Evolutionary conservation across 92 coral and sea anemone species (phyloP).

Genomic region (Siderastrea siderea): DNA sequence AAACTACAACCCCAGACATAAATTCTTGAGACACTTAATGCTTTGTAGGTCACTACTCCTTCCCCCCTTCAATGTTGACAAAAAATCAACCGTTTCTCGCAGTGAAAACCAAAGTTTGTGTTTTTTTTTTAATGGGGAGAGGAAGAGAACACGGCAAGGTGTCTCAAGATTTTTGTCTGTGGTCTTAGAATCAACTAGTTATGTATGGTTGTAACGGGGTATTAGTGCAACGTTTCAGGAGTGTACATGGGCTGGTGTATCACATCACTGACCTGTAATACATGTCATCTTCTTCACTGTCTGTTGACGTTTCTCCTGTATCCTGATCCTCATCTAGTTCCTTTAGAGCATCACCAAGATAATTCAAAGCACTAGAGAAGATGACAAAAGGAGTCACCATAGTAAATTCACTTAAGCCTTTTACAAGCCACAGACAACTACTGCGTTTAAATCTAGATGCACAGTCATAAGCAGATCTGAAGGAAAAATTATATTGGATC

Average conservation of each 20-base stretch:
- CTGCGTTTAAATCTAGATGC: background rate
- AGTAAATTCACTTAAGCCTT: background rate
- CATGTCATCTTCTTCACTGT: constrained; percentile 16
- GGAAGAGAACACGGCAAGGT: too few relatives aligned
- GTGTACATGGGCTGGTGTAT: background rate
- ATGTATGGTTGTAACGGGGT: background rate
- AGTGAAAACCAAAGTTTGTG: too few relatives aligned
- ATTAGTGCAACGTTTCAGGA: background rate
- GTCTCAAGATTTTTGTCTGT: too few relatives aligned
- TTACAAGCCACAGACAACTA: background rate
- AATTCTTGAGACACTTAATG: too few relatives aligned
- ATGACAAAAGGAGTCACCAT: background rate
- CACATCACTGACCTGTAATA: constrained; percentile 1
- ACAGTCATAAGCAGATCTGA: background rate
- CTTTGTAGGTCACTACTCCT: too few relatives aligned
- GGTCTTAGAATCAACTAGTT: too few relatives aligned
- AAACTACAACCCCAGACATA: background rate
- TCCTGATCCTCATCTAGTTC: constrained; percentile 5
- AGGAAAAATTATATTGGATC: background rate
- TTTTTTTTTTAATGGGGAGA: too few relatives aligned
- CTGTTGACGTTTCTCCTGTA: background rate
- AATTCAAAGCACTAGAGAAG: background rate
- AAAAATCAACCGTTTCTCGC: too few relatives aligned
- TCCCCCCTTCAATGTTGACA: too few relatives aligned
- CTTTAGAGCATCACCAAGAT: background rate